phyloP scores from a whole-genome alignment of 2,113 vertebrate species.

The Plecotus auritus region DNA sequence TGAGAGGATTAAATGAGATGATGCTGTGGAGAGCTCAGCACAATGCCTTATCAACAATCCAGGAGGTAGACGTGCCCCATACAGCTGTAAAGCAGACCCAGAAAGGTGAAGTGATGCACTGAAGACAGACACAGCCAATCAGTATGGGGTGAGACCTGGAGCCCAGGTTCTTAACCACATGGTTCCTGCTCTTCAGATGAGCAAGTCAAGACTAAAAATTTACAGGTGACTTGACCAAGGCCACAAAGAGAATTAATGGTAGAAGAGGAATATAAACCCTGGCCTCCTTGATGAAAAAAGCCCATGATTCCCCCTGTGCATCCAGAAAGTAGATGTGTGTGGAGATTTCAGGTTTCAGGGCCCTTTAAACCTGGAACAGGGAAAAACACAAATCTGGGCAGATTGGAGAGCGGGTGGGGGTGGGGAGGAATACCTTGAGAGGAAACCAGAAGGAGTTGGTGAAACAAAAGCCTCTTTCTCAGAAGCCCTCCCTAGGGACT shows the following conservation, averaged over 20 bases:
- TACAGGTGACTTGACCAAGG: not conserved
- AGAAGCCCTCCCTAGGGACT: not conserved
- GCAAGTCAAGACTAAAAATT: not conserved
- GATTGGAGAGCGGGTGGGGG: not conserved
- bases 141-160: not conserved
- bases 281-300: not conserved
- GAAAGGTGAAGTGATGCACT: not conserved
- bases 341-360: not conserved
- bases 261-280: not conserved
- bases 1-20: not conserved
- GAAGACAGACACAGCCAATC: not conserved
- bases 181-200: conserved; percentile 9
- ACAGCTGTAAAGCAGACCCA: not conserved
- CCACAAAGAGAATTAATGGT: not conserved
- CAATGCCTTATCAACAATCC: not conserved
- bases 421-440: not conserved
- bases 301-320: not conserved
- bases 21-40: not conserved
- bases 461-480: conserved; percentile 67
- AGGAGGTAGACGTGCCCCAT: not conserved
- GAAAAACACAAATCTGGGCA: not conserved
- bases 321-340: not conserved
- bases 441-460: conserved; percentile 32
- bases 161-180: not conserved
- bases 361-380: not conserved